Evolutionary conservation across 2,888 invertebrate genomes (phyloP).

Genomic region (Heteropelma amictum): DNA sequence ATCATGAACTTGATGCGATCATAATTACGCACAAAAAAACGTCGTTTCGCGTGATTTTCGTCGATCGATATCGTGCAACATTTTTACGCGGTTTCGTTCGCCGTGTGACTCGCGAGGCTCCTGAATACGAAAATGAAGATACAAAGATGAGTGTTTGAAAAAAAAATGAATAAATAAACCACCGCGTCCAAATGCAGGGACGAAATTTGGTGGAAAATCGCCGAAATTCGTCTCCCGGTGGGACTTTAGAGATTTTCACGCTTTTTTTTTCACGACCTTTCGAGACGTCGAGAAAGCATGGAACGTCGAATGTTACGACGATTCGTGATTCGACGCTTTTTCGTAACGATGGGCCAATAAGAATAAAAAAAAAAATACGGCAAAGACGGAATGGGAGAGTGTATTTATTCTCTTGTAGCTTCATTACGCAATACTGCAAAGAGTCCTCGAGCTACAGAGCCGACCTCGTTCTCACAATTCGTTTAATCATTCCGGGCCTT

Average conservation of each 20-base stretch:
- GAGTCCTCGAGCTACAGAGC: slow-evolving; percentile 36
- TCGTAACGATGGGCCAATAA: neutral
- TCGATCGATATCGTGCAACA: no score
- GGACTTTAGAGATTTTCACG: no score
- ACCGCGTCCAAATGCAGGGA: no score
- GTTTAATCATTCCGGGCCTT: slow-evolving; percentile 34
- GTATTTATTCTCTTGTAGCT: slow-evolving; percentile 41
- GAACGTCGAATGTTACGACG: neutral
- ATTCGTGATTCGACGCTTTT: slow-evolving; percentile 49
- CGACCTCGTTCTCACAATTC: slow-evolving; percentile 70
- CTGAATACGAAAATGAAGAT: neutral
- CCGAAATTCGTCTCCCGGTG: no score
- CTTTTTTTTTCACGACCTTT: no score
- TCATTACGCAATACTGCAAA: slow-evolving; percentile 38
- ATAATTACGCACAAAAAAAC: no score
- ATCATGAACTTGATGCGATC: no score
- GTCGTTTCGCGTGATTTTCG: no score
- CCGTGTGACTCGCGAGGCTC: no score
- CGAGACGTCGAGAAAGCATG: no score
- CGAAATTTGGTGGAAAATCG: no score
- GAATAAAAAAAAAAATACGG: slow-evolving; percentile 19
- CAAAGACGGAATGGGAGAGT: slow-evolving; percentile 19
- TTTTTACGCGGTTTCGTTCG: no score
- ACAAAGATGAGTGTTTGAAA: neutral
- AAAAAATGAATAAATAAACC: neutral